These are phyloP conservation scores for Formica aserva DNA, from an alignment of 2,888 invertebrate genomes.

Conservation along the genomic window DNA sequence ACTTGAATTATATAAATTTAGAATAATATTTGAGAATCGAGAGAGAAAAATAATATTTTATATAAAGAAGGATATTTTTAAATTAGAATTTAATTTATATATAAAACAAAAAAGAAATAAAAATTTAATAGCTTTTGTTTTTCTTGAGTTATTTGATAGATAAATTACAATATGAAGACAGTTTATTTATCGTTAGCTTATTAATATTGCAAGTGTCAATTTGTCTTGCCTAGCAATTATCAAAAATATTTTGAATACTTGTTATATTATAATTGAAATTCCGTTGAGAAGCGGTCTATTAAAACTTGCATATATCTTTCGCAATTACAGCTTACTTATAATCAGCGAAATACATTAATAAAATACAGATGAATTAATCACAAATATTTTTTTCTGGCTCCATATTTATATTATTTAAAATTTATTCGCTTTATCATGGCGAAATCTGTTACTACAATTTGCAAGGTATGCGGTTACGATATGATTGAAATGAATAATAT, in stretches of 20 bases:
- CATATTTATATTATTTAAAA: conserved; percentile 24
- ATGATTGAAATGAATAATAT: conserved; percentile 16
- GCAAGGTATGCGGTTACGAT: neutral
- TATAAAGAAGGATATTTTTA: neutral
- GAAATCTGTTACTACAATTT: conserved; percentile 25
- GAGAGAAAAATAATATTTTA: neutral
- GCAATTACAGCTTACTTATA: neutral
- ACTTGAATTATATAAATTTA: conserved; percentile 5
- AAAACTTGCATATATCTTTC: conserved; percentile 3
- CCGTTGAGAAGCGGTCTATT: neutral
- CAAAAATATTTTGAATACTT: neutral
- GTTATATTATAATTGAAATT: conserved; percentile 14
- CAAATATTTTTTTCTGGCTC: neutral
- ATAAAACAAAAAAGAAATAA: neutral
- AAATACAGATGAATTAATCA: conserved; percentile 12
- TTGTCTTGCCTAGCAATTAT: conserved; percentile 18
- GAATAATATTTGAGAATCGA: neutral
- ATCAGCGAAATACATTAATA: neutral
- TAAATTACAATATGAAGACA: neutral
- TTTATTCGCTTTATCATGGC: neutral
- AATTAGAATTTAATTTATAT: neutral
- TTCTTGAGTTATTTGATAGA: neutral
- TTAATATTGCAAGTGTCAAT: conserved; percentile 1
- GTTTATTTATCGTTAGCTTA: neutral
- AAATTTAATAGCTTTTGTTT: neutral